phyloP scores from a whole-genome alignment of 2,888 invertebrate species.

The Stramonita haemastoma region DNA sequence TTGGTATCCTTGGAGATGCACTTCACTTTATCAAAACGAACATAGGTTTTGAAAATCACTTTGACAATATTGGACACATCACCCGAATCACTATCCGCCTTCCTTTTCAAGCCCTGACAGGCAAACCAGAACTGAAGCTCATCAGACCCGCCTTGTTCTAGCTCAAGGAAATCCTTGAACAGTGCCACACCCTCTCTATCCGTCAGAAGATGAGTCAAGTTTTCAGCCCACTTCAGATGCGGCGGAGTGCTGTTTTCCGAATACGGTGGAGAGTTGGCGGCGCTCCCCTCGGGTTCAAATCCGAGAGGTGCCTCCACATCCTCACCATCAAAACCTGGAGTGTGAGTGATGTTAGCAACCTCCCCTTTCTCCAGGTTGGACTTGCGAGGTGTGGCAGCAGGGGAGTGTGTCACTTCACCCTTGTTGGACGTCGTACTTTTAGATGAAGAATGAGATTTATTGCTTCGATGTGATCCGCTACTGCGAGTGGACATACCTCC shows the following conservation, averaged over 20 bases:
- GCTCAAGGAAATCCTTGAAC: constrained; percentile 82
- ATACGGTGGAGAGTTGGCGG: constrained; percentile 77
- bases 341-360: constrained; percentile 40
- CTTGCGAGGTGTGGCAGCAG: constrained; percentile 73
- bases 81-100: constrained; percentile 73
- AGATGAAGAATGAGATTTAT: constrained; percentile 55
- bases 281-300: constrained; percentile 82
- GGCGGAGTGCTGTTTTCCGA: constrained; percentile 80
- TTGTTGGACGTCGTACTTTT: constrained; percentile 63
- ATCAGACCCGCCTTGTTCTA: constrained; percentile 72
- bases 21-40: constrained; percentile 85
- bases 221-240: constrained; percentile 94
- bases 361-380: constrained; percentile 67
- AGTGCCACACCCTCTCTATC: constrained; percentile 93
- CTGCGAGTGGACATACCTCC: constrained; percentile 74
- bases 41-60: constrained; percentile 80
- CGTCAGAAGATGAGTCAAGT: constrained; percentile 88
- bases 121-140: constrained; percentile 90
- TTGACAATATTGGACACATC: constrained; percentile 82
- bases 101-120: constrained; percentile 74
- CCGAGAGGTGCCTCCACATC: constrained; percentile 79
- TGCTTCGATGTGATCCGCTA: constrained; percentile 73
- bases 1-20: constrained; percentile 90
- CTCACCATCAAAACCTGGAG: constrained; percentile 47
- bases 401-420: constrained; percentile 67